Evolutionary conservation across 2,888 invertebrate species (phyloP).

Genomic region (Harpalus rubripes): DNA sequence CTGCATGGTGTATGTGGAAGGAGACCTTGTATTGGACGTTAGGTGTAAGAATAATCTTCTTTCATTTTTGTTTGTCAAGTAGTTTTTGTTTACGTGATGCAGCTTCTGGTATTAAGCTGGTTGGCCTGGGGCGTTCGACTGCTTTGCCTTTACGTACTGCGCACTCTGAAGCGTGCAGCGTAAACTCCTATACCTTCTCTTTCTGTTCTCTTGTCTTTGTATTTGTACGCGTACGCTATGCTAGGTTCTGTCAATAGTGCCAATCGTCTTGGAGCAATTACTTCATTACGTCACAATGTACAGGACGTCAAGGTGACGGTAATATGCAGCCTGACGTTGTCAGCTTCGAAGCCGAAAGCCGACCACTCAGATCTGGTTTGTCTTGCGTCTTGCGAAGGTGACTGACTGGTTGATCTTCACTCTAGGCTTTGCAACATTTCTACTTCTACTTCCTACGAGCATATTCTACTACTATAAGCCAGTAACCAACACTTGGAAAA

Average conservation of each 20-base stretch:
- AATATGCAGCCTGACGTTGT: conserved; percentile 18
- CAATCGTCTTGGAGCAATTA: conserved; percentile 46
- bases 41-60: conserved; percentile 74
- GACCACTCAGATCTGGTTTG: conserved; percentile 35
- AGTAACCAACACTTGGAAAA: conserved; percentile 3
- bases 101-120: conserved; percentile 76
- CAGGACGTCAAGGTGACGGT: conserved; percentile 35
- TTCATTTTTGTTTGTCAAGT: conserved; percentile 75
- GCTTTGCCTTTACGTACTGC: conserved; percentile 69
- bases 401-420: conserved; percentile 38
- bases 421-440: conserved; percentile 20
- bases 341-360: neutral
- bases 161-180: neutral
- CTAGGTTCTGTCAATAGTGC: conserved; percentile 1
- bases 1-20: conserved; percentile 1
- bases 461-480: conserved; percentile 13
- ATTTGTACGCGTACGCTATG: too few species aligned
- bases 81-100: conserved; percentile 76
- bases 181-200: neutral
- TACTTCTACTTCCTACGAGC: conserved; percentile 7
- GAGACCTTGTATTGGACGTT: conserved; percentile 54
- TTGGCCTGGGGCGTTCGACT: conserved; percentile 75
- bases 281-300: conserved; percentile 51
- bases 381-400: conserved; percentile 47
- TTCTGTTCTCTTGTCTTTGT: conserved; percentile 1